These are phyloP conservation scores for Cephus sareptanus DNA, from an alignment of 2,888 invertebrate species.

Conservation along the genomic window DNA sequence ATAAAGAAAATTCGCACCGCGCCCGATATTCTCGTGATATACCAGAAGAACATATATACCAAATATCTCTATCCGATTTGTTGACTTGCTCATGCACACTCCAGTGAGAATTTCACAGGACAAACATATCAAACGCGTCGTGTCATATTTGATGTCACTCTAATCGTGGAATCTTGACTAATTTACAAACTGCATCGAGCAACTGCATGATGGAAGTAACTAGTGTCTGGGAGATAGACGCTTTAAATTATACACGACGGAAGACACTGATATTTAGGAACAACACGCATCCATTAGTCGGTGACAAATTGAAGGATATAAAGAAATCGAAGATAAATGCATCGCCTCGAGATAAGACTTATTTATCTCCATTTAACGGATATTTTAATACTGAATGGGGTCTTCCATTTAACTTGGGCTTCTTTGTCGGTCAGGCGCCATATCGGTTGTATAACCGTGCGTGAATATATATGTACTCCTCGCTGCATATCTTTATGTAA, in stretches of 20 bases:
- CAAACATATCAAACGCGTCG: neutral
- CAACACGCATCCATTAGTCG: neutral
- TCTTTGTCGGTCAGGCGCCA: neutral
- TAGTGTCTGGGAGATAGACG: neutral
- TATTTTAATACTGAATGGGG: neutral
- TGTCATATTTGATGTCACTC: neutral
- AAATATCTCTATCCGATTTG: neutral
- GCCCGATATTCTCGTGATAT: neutral
- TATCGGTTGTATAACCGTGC: neutral
- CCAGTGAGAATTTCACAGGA: neutral
- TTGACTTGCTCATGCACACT: neutral
- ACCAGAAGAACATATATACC: neutral
- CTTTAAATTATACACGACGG: neutral
- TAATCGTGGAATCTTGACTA: neutral
- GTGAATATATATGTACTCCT: neutral
- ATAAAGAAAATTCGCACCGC: neutral
- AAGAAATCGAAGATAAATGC: neutral
- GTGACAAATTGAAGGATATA: neutral
- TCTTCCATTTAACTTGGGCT: neutral
- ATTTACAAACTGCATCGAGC: neutral
- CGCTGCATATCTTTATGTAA: constrained; percentile 45
- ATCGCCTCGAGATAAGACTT: neutral
- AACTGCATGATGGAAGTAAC: neutral
- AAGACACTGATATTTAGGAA: neutral
- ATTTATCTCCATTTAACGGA: constrained; percentile 2